Conservation (phyloP, 37 sponge, comb jelly and placozoan species). For the Halichondria panicea region DNA sequence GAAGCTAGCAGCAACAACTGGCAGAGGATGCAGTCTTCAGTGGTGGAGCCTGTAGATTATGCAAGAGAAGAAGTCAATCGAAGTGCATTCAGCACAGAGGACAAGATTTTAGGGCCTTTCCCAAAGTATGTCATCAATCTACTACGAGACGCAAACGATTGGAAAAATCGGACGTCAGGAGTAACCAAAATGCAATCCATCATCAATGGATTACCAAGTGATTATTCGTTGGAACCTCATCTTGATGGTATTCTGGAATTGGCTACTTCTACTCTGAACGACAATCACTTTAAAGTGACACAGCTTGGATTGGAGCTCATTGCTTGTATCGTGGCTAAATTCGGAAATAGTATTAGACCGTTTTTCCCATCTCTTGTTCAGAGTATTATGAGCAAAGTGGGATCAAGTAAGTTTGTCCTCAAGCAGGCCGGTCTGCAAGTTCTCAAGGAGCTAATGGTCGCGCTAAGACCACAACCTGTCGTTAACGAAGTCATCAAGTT, state of each 20-base stretch:
- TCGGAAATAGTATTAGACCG: constrained; percentile 5
- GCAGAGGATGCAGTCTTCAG: too few relatives aligned
- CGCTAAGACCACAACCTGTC: constrained; percentile 35
- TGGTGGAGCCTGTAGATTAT: too few relatives aligned
- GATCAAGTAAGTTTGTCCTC: constrained; percentile 56
- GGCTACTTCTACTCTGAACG: constrained; percentile 40
- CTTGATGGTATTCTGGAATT: constrained; percentile 41
- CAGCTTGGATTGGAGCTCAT: constrained; percentile 68
- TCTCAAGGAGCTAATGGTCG: constrained; percentile 59
- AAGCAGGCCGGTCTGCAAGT: constrained; percentile 65
- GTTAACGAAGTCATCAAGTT: constrained; percentile 34
- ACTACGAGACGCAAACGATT: constrained; percentile 17
- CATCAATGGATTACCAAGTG: constrained; percentile 4
- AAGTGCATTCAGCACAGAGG: neutral
- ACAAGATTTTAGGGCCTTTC: constrained; percentile 23
- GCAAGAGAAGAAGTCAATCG: too few relatives aligned
- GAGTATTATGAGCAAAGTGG: constrained; percentile 49
- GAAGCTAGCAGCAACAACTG: constrained; percentile 14
- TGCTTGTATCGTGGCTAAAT: constrained; percentile 4
- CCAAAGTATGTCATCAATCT: constrained; percentile 8
- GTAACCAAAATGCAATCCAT: constrained; percentile 27
- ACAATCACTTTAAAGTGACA: constrained; percentile 69
- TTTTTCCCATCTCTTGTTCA: constrained; percentile 17
- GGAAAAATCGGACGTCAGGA: constrained; percentile 43
- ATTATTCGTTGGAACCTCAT: constrained; percentile 11